Conservation (phyloP, 2,113 vertebrate genomes). For the Mesoclemmys tuberculata region DNA sequence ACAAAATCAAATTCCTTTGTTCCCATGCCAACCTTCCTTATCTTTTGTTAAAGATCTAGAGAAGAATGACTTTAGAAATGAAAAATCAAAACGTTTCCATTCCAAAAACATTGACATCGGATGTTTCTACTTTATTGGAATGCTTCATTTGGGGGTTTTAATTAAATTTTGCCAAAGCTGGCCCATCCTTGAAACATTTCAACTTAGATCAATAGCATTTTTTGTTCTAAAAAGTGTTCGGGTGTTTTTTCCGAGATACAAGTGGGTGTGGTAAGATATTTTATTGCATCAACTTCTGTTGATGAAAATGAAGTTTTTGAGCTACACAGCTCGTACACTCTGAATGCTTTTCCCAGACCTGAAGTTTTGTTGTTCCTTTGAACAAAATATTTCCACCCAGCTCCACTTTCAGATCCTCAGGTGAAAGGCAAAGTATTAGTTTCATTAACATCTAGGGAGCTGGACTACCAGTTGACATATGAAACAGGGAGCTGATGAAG, state of each 20-base stretch:
- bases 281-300: neutral
- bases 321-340: neutral
- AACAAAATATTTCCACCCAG: neutral
- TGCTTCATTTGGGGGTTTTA: neutral
- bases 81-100: neutral
- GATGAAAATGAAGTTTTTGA: neutral
- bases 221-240: neutral
- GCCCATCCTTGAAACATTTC: neutral
- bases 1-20: neutral
- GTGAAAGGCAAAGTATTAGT: neutral
- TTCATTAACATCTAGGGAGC: neutral
- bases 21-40: neutral
- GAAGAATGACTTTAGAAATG: neutral
- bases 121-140: neutral
- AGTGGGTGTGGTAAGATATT: neutral
- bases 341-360: no score
- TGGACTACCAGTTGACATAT: neutral
- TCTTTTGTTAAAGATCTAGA: neutral
- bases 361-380: neutral
- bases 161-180: neutral
- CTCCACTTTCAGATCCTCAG: neutral
- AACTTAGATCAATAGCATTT: neutral
- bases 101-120: neutral
- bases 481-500: neutral
- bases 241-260: neutral